Evolutionary conservation across 2,888 invertebrate genomes (phyloP).

Genomic region (Esperia sulphurella): DNA sequence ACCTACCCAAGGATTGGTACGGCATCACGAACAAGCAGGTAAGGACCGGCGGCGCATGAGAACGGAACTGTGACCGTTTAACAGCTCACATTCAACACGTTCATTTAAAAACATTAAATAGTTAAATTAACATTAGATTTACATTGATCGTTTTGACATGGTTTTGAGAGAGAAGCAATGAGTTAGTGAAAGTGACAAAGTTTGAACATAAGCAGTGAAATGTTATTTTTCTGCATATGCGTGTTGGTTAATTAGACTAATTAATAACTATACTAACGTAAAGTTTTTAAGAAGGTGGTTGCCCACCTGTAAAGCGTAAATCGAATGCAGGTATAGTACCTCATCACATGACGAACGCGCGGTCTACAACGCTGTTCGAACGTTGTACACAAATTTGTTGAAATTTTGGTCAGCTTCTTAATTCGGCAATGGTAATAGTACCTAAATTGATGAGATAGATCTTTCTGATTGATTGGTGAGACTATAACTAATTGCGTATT

Average conservation of each 20-base stretch:
- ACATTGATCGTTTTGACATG: background rate
- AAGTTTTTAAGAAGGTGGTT: background rate
- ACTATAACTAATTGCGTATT: too few relatives aligned
- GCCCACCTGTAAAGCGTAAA: background rate
- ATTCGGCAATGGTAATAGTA: too few relatives aligned
- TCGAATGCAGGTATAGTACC: too few relatives aligned
- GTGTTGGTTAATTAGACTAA: too few relatives aligned
- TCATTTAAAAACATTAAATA: slow-evolving; percentile 3
- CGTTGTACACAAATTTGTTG: too few relatives aligned
- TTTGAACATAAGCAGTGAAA: background rate
- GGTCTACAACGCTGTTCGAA: too few relatives aligned
- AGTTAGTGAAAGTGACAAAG: slow-evolving; percentile 7
- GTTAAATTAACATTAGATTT: slow-evolving; percentile 9
- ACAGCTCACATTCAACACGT: slow-evolving; percentile 1
- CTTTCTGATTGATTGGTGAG: too few relatives aligned
- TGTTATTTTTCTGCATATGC: too few relatives aligned
- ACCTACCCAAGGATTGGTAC: slow-evolving; percentile 51
- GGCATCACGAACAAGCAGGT: slow-evolving; percentile 46
- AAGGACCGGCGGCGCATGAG: slow-evolving; percentile 18
- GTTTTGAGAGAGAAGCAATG: background rate
- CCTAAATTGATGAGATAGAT: too few relatives aligned
- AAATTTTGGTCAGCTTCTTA: too few relatives aligned
- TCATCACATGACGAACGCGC: too few relatives aligned
- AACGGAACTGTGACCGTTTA: slow-evolving; percentile 10
- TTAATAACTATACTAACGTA: too few relatives aligned